These are phyloP conservation scores for Ligdia adustata DNA, from an alignment of 2,888 invertebrate genomes.

Conservation along the genomic window DNA sequence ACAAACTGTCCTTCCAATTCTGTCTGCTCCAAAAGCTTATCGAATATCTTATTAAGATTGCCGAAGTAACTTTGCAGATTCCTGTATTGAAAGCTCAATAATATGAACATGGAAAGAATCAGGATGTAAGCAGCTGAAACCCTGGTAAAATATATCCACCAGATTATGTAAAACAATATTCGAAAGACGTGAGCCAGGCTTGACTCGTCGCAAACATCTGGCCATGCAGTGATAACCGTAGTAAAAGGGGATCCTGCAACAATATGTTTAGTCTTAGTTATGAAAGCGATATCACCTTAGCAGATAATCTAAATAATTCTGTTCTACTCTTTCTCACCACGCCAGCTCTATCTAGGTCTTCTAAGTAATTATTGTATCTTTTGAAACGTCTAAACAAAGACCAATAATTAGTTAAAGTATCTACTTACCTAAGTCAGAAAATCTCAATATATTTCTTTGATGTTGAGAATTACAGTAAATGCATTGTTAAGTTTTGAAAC, in stretches of 20 bases:
- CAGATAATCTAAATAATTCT: no score
- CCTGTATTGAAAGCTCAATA: constrained; percentile 45
- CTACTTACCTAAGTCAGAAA: no score
- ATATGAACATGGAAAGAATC: constrained; percentile 43
- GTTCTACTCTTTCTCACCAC: no score
- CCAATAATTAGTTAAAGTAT: no score
- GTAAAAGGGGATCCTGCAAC: constrained; percentile 46
- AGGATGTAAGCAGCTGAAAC: constrained; percentile 40
- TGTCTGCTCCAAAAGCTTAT: constrained; percentile 29
- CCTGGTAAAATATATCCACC: constrained; percentile 50
- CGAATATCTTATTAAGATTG: constrained; percentile 35
- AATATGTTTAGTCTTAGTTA: no score
- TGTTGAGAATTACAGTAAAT: no score
- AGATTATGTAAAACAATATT: constrained; percentile 42
- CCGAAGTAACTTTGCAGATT: constrained; percentile 45
- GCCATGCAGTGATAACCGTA: constrained; percentile 56
- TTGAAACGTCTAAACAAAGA: no score
- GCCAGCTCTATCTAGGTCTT: no score
- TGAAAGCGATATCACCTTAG: no score
- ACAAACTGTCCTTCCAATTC: constrained; percentile 52
- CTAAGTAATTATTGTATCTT: no score
- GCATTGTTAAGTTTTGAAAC: no score
- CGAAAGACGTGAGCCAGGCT: constrained; percentile 37
- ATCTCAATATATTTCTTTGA: no score
- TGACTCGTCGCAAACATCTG: constrained; percentile 46